Percentiles rank a stretch among this genome's conserved stretches.
Evolutionary conservation across 2,113 vertebrate genomes (phyloP).

Genomic region (Phycodurus eques): DNA sequence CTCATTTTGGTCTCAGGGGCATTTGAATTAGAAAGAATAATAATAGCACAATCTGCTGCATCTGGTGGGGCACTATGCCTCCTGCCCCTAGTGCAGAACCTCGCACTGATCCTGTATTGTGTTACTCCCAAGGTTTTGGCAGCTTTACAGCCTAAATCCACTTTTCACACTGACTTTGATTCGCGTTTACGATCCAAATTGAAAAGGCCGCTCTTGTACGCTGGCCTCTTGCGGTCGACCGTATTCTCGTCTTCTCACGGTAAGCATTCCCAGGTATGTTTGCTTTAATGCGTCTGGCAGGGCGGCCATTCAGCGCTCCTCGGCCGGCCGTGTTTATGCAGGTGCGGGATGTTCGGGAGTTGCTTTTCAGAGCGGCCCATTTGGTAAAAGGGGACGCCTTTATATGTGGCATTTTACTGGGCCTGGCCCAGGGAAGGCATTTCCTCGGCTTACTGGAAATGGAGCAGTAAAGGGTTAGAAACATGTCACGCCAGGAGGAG

Average conservation of each 20-base stretch:
- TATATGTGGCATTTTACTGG: slow-evolving; percentile 67
- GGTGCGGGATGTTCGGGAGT: slow-evolving; percentile 66
- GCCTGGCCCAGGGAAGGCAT: slow-evolving; percentile 75
- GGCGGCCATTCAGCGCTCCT: slow-evolving; percentile 38
- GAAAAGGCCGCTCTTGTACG: slow-evolving; percentile 13
- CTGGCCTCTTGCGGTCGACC: slow-evolving; percentile 24
- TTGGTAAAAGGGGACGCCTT: slow-evolving; percentile 55
- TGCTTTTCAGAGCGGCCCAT: slow-evolving; percentile 2
- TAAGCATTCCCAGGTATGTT: slow-evolving; percentile 62
- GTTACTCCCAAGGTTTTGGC: slow-evolving; percentile 16
- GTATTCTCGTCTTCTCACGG: slow-evolving; percentile 46
- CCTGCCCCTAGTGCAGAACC: background rate
- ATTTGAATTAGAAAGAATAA: too few species aligned
- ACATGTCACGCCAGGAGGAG: slow-evolving; percentile 31
- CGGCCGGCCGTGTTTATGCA: slow-evolving; percentile 73
- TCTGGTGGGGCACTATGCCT: background rate
- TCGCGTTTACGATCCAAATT: background rate
- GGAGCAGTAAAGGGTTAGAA: slow-evolving; percentile 36
- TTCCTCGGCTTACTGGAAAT: slow-evolving; percentile 75
- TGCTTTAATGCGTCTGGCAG: slow-evolving; percentile 61
- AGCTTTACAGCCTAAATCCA: background rate
- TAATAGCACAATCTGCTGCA: too few species aligned
- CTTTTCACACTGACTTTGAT: slow-evolving; percentile 25
- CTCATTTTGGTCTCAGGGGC: too few species aligned
- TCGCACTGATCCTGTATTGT: background rate